phyloP scores from a whole-genome alignment of 2,797 vertebrate species.

The Distichodus sexfasciatus region DNA sequence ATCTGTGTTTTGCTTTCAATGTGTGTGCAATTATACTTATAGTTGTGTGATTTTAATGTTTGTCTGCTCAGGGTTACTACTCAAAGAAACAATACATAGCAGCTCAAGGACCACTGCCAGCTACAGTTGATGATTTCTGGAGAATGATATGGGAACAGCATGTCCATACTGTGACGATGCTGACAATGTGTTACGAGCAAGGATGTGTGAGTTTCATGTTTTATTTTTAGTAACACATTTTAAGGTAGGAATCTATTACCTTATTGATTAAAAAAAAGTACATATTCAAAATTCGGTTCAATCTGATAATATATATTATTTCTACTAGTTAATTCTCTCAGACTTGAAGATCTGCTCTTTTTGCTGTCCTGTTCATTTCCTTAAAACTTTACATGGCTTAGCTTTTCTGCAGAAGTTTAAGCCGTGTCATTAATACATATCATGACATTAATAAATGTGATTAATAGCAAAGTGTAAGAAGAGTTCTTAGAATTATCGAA shows the following conservation, averaged over 20 bases:
- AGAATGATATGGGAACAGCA: slow-evolving; percentile 96
- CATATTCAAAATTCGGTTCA: too few species aligned
- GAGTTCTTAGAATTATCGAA: too few species aligned
- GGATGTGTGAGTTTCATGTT: slow-evolving; percentile 80
- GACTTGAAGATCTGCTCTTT: too few species aligned
- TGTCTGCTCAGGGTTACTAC: slow-evolving; percentile 80
- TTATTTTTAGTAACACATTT: neutral
- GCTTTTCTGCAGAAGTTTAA: too few species aligned
- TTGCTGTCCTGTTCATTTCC: too few species aligned
- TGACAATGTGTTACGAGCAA: slow-evolving; percentile 93
- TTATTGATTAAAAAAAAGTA: neutral
- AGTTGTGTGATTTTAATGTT: neutral
- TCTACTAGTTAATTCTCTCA: too few species aligned
- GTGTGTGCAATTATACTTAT: neutral
- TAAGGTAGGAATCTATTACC: neutral
- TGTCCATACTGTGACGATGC: slow-evolving; percentile 87
- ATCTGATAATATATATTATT: too few species aligned
- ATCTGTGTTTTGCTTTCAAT: too few species aligned
- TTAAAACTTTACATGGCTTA: too few species aligned
- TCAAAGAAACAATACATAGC: slow-evolving; percentile 90
- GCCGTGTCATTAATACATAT: too few species aligned
- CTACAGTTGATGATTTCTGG: slow-evolving; percentile 91
- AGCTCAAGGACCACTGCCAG: slow-evolving; percentile 91
- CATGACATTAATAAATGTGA: too few species aligned
- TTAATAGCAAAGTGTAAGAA: too few species aligned